Base-by-base conservation (phyloP, 2,888 invertebrate genomes). In the Carterocephalus palaemon region DNA sequence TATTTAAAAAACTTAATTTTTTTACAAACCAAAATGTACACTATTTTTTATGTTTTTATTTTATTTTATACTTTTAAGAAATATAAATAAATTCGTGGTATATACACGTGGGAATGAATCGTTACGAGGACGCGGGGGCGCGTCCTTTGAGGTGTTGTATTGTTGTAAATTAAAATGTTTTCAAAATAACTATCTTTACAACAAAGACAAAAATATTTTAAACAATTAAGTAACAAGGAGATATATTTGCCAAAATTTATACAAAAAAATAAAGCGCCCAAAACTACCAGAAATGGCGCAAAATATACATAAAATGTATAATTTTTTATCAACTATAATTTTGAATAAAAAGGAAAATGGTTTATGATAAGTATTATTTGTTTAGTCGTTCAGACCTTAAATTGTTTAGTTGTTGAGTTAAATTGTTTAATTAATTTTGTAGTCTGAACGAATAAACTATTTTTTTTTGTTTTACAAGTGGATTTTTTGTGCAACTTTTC, bases 1-100 rank as follows among this genome's bases (percentile, higher is more conserved):
- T 23, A 16, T 24, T 37, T 37, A 41, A 31, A 47, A 42, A 48
- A 43, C 22, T 29, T 16, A 37, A 23, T 37, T 23, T 37, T n/a
- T 20, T 31, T 37, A 36, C n/a, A 29, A 24, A 36, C 40, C 9
- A 43, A 49, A 47, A 47, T 43, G 37, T 45, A 37, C 43, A 41
- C 17, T 22, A 36, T 33, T 24, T 17, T 12, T 10, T 33, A 19
- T 22, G 22, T 15, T 43, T 33, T 24, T 17, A 8, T 10, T 33
- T 23, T 22, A 22, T 15, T 43, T 20, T 8, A 12, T 23, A 36
- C 34, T 32, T 34, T 52, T 41, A 51, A 51, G 51, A 48, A 47
- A 52, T 55, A 56, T 57, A 52, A 53, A 54, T 46, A 39, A 49
- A 52, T 60, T 64, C 59, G 70, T 80, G 78, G 77, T 80, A 80